These are phyloP conservation scores for Panagrolaimus sp. DNA, from an alignment of 1,140 invertebrate genomes.

Conservation along the genomic window DNA sequence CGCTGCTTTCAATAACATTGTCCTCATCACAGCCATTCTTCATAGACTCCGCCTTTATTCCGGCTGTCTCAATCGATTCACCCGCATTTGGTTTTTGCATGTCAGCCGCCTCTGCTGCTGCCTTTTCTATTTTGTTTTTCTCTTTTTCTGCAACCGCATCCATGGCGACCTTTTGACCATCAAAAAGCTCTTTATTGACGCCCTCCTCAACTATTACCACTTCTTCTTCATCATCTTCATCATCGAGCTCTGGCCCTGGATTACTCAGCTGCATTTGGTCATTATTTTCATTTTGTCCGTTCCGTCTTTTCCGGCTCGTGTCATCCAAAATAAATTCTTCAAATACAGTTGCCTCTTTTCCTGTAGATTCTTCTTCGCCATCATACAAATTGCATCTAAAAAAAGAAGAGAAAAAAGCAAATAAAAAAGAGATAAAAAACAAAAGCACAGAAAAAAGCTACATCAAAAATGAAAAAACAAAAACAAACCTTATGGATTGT, in stretches of 20 bases:
- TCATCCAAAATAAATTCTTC: slow-evolving; percentile 14
- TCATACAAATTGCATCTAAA: slow-evolving; percentile 13
- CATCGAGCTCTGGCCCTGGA: slow-evolving; percentile 4
- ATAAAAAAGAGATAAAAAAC: not conserved
- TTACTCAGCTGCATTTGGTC: slow-evolving; percentile 11
- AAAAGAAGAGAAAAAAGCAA: not conserved
- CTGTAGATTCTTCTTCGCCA: not conserved
- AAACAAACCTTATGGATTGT: not conserved
- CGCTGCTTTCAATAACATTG: slow-evolving; percentile 3
- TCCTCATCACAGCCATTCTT: not conserved
- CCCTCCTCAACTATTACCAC: no score
- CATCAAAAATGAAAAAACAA: slow-evolving; percentile 9
- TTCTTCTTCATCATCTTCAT: slow-evolving; percentile 6
- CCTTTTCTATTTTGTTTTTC: not conserved
- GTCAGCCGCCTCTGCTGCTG: not conserved
- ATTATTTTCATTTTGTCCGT: not conserved
- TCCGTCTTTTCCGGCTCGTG: not conserved
- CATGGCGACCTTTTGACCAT: not conserved
- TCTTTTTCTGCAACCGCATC: not conserved
- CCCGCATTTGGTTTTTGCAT: slow-evolving; percentile 7
- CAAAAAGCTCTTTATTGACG: not conserved
- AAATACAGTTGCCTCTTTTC: slow-evolving; percentile 1
- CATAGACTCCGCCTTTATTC: not conserved
- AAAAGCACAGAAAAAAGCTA: not conserved
- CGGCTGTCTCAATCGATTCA: slow-evolving; percentile 7